Evolutionary conservation across 2,888 invertebrate species (phyloP).

Genomic region (Campoplex nolae): DNA sequence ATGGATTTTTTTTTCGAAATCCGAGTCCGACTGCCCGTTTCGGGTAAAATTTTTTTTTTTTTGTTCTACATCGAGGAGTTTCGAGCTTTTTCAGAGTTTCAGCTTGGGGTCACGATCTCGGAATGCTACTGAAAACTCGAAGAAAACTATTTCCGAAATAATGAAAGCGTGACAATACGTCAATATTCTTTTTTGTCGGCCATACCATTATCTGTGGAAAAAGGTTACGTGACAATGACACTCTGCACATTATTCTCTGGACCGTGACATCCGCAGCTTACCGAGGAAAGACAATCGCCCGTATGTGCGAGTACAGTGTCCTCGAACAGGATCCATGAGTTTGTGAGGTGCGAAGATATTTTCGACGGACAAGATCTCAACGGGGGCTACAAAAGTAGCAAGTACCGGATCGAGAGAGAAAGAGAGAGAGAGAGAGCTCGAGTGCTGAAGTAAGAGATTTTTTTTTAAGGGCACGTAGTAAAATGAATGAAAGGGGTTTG

Average conservation of each 20-base stretch:
- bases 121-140: not conserved
- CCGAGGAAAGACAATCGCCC: conserved; percentile 35
- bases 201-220: not conserved
- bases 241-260: conserved; percentile 26
- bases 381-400: conserved; percentile 43
- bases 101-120: not conserved
- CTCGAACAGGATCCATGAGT: conserved; percentile 57
- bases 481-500: conserved; percentile 38
- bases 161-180: not conserved
- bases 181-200: not conserved
- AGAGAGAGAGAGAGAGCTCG: not conserved
- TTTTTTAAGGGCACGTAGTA: not conserved
- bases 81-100: not conserved
- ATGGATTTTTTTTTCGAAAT: not conserved
- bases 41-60: too few relatives aligned
- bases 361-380: conserved; percentile 36
- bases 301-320: not conserved
- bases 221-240: conserved; percentile 1
- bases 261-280: conserved; percentile 9
- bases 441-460: conserved; percentile 6
- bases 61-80: too few relatives aligned
- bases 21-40: not conserved
- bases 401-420: conserved; percentile 45
- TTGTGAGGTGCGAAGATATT: conserved; percentile 58
- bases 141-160: not conserved